A percentile compares a stretch with the other conserved stretches of the same genome.
These are phyloP conservation scores for Acestrorhynchus altus DNA, from an alignment of 2,797 vertebrate species.

Conservation along the genomic window DNA sequence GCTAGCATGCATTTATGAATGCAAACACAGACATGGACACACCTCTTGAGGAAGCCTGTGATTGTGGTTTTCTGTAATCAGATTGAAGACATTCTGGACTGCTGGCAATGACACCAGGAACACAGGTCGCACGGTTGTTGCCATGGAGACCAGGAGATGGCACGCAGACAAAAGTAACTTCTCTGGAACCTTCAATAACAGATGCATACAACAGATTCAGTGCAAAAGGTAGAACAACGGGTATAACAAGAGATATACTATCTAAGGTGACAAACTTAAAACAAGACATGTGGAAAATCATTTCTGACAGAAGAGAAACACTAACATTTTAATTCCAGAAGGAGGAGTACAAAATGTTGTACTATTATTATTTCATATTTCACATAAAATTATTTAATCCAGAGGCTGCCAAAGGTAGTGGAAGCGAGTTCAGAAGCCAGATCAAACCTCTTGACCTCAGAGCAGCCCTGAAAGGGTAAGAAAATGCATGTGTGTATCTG, in stretches of 20 bases:
- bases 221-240: neutral
- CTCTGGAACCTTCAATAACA: slow-evolving; percentile 88
- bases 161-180: slow-evolving; percentile 93
- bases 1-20: neutral
- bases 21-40: slow-evolving; percentile 3
- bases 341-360: no score
- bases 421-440: no score
- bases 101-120: slow-evolving; percentile 92
- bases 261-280: no score
- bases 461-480: no score
- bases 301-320: no score
- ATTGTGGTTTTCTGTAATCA: slow-evolving; percentile 88
- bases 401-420: no score
- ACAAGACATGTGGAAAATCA: no score
- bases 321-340: no score
- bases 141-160: slow-evolving; percentile 92
- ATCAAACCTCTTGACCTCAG: no score
- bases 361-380: no score
- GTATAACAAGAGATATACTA: neutral
- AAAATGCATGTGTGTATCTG: no score
- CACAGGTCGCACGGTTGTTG: slow-evolving; percentile 92
- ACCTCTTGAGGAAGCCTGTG: slow-evolving; percentile 92
- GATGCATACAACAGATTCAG: neutral
- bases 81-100: slow-evolving; percentile 94
- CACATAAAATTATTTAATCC: no score